Percentiles rank a stretch among this genome's conserved stretches.
Evolutionary conservation across 2,797 vertebrate species (phyloP).

Genomic region (Melanogrammus aeglefinus): DNA sequence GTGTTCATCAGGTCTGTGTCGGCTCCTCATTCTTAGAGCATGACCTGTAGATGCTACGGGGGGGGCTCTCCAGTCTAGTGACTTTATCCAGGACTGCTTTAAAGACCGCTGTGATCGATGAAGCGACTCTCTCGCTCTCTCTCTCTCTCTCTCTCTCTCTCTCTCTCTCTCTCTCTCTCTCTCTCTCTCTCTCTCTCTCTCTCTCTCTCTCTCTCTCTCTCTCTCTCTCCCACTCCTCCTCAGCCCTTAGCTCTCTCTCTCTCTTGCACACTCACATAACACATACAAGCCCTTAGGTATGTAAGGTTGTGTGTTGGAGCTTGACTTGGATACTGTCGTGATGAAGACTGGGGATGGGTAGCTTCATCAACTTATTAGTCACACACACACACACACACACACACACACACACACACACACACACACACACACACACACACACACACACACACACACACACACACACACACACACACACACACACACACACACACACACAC

Average conservation of each 20-base stretch:
- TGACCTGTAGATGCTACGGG: not conserved
- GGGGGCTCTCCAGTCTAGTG: not conserved
- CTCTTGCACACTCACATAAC: too few species aligned
- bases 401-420: too few species aligned
- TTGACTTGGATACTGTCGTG: not conserved
- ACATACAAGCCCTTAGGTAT: slow-evolving; percentile 24
- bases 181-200: not conserved
- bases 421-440: too few species aligned
- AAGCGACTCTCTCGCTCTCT: not conserved
- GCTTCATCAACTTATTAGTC: slow-evolving; percentile 14
- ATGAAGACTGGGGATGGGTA: slow-evolving; percentile 3
- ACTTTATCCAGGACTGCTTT: not conserved
- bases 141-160: not conserved
- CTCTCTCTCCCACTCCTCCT: not conserved
- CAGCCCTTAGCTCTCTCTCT: too few species aligned
- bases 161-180: not conserved
- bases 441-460: too few species aligned
- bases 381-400: too few species aligned
- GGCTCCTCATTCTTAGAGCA: not conserved
- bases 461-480: too few species aligned
- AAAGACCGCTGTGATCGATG: slow-evolving; percentile 6
- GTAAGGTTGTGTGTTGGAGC: slow-evolving; percentile 12
- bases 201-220: not conserved
- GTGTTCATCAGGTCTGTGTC: not conserved
- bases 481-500: too few species aligned